Base-by-base conservation (phyloP, 2,888 invertebrate species). In the Melanotus villosus region DNA sequence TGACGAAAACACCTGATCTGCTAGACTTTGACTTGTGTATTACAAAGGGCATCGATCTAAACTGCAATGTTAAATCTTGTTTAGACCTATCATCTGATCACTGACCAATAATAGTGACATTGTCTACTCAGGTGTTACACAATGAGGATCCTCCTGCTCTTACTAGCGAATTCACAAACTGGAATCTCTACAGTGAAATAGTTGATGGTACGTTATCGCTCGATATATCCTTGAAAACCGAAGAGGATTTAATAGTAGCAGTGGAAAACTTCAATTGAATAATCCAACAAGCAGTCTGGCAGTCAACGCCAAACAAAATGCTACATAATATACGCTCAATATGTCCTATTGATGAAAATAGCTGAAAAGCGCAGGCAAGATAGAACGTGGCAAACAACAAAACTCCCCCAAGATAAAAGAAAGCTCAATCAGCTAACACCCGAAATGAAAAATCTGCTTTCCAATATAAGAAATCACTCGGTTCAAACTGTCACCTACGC, bases 321-420 rank as follows among this genome's bases (percentile, higher is more conserved):
- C 9, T 14, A 7, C 43, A 14, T 6, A 16, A 14, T 18, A 14
- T 14, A 16, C 5, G 2, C 18, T 21, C 23, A 10, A 50, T 43
- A 14, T 65, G 52, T 16, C 43, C 68, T 7, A 38, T 43, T 1
- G 10, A 50, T 65, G n/a, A 65, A 65, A 43, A 58, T 68, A 6
- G 30, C 43, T 7, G 54, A 34, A 54, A 70, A 70, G 59, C 52
- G 38, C 38, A 34, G 18, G 36, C 32, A 36, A 34, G 26, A 65
- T 30, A 43, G 26, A 23, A 12, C 10, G 19, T 70, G 65, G 65
- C 65, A 62, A 60, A 32, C 12, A 4, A 65, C 45, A 18, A 70
- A 65, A 45, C 45, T 38, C 12, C 57, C 56, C 10, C 0, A 26
- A 4, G 62, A 70, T 23, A 70, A 70, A 47, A 54, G 19, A 16